A percentile compares a stretch with the other conserved stretches of the same genome.
phyloP scores from a whole-genome alignment of 30 jellyfish, hydroid and myxozoan genomes.

The Hydractinia symbiolongicarpus region DNA sequence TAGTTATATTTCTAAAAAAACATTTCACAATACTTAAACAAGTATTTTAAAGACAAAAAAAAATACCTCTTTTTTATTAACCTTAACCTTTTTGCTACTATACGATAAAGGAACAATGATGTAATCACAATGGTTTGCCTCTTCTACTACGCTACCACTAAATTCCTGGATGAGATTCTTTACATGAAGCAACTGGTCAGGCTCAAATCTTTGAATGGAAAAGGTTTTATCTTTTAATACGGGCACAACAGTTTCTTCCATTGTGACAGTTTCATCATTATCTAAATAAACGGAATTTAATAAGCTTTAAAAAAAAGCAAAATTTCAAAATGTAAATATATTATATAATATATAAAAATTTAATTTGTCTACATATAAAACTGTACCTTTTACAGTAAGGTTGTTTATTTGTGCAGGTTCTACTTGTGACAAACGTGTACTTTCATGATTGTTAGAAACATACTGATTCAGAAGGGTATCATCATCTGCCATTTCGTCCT shows the following conservation, averaged over 20 bases:
- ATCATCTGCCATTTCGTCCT: constrained; percentile 46
- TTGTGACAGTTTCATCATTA: background rate
- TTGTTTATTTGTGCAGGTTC: background rate
- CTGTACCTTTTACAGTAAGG: background rate
- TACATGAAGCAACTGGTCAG: constrained; percentile 47
- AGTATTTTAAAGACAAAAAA: background rate
- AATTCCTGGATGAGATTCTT: constrained; percentile 44
- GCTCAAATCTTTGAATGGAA: constrained; percentile 46
- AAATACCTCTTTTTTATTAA: constrained; percentile 29
- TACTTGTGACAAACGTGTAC: constrained; percentile 32
- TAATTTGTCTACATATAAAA: background rate
- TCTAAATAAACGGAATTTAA: background rate
- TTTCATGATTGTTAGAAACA: constrained; percentile 43
- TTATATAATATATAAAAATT: background rate
- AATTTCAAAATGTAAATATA: background rate
- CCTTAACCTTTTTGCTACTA: constrained; percentile 19
- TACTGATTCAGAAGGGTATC: constrained; percentile 47
- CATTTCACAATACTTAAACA: too few species aligned
- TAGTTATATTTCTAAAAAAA: background rate
- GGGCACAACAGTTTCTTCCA: background rate
- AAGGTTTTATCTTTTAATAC: background rate
- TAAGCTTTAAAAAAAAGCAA: background rate
- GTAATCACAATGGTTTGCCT: constrained; percentile 45
- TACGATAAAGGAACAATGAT: constrained; percentile 71
- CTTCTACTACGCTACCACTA: constrained; percentile 42